These are phyloP conservation scores for Harmothoe impar DNA, from an alignment of 2,888 invertebrate genomes.

Conservation along the genomic window DNA sequence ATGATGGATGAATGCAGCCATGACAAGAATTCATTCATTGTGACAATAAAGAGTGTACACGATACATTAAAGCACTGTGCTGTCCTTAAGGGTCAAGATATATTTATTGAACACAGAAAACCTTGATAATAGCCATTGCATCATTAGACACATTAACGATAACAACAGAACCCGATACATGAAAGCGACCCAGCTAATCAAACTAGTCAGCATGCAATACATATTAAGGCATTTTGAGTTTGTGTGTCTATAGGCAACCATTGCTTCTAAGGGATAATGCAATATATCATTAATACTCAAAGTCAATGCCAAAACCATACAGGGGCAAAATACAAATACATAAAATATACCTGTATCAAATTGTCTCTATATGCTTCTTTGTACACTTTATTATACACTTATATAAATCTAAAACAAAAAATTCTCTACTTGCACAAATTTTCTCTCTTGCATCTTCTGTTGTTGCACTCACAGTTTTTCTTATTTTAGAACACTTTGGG, in stretches of 20 bases:
- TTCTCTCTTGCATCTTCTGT: constrained; percentile 8
- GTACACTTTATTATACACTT: no score
- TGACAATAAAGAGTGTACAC: no score
- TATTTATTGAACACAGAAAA: neutral
- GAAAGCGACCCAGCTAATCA: neutral
- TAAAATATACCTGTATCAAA: no score
- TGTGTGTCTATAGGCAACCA: constrained; percentile 34
- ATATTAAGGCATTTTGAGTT: constrained; percentile 52
- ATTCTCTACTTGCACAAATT: constrained; percentile 19
- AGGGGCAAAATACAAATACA: no score
- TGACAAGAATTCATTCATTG: no score
- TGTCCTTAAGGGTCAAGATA: no score
- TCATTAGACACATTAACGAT: constrained; percentile 23
- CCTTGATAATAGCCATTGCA: neutral
- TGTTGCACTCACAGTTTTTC: neutral
- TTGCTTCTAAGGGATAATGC: neutral
- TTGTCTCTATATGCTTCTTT: no score
- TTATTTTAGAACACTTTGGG: constrained; percentile 13
- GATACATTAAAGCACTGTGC: no score
- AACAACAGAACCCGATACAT: neutral
- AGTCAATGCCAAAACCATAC: no score
- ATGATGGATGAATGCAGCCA: no score
- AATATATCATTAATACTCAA: neutral
- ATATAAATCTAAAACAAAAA: neutral
- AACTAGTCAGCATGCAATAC: constrained; percentile 17